phyloP scores from a whole-genome alignment of 2,888 invertebrate genomes.

The Apamea anceps region DNA sequence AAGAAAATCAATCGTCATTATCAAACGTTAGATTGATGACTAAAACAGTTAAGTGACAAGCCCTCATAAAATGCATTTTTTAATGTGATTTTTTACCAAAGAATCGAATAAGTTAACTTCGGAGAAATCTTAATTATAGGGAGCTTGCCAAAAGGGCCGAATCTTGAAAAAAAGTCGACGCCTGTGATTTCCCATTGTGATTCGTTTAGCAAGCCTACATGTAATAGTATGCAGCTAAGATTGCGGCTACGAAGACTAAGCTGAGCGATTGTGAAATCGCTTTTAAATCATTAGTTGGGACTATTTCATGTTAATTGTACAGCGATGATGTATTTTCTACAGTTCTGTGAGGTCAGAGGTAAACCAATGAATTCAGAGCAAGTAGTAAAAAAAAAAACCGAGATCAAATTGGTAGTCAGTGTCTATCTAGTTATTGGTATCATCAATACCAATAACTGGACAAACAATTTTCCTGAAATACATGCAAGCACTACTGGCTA shows the following conservation, averaged over 20 bases:
- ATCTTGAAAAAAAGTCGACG: conserved; percentile 37
- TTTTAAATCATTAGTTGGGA: not conserved
- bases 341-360: not conserved
- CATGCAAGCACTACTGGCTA: no score
- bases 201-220: conserved; percentile 62
- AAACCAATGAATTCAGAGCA: not conserved
- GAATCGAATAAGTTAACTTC: conserved; percentile 30
- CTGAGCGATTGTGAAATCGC: conserved; percentile 28
- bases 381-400: not conserved
- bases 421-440: not conserved
- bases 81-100: conserved; percentile 22
- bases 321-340: not conserved
- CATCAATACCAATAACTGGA: not conserved
- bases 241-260: not conserved
- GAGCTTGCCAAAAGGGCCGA: conserved; percentile 50
- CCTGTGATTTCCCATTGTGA: conserved; percentile 60
- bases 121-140: conserved; percentile 46
- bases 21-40: not conserved
- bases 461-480: not conserved
- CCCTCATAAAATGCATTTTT: conserved; percentile 17
- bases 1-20: not conserved
- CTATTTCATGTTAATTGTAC: not conserved
- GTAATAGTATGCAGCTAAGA: conserved; percentile 46
- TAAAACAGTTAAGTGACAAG: not conserved
- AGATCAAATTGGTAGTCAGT: not conserved